Evolutionary conservation across 2,888 invertebrate genomes (phyloP), one percentile per base, ranked within the genome.

Genomic region (Perdita meconis): DNA sequence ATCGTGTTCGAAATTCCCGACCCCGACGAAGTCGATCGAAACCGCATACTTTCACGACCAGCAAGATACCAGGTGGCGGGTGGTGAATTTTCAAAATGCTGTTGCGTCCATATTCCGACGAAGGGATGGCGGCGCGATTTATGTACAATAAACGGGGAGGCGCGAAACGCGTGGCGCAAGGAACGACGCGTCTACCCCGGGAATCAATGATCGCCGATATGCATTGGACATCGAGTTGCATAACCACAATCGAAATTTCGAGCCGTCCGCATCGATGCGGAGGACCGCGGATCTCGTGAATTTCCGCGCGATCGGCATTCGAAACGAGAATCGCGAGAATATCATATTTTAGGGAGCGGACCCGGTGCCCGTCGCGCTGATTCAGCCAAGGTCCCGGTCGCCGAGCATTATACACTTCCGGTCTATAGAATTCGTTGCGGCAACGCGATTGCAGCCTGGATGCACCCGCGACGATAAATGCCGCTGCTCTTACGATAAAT

Each of bases 191-290:
- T 70, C 50, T 70, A 76, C 60, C 59, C 65, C 59, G 38, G 30
- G 70, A 81, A 80, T 82, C 82, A 53, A 73, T 71, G 84, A 84
- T 84, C 63, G 74, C 36, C 44, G 82, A 84, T 82, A 78, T 67
- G 69, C 70, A 56, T 44, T 66, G 80, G 74, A 82, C 83, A 70
- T 74, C 70, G 78, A 82, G 83, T 72, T 77, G 78, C 78, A 78
- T 78, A 78, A 78, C 81, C 85, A 72, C 83, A 85, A 85, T 83
- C 85, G 81, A 82, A 85, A 84, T 85, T 85, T 85, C 78, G 68
- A 65, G 51, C 50, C 81, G 67, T 73, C 75, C 76, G 78, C 81
- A 85, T 70, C 76, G 80, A 80, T 84, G 84, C 80, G 82, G 84
- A 75, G 80, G 73, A 84, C 84, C 84, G 75, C 77, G 82, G 78